Conservation (phyloP, 1,140 invertebrate genomes). For the Ceratina australensis region DNA sequence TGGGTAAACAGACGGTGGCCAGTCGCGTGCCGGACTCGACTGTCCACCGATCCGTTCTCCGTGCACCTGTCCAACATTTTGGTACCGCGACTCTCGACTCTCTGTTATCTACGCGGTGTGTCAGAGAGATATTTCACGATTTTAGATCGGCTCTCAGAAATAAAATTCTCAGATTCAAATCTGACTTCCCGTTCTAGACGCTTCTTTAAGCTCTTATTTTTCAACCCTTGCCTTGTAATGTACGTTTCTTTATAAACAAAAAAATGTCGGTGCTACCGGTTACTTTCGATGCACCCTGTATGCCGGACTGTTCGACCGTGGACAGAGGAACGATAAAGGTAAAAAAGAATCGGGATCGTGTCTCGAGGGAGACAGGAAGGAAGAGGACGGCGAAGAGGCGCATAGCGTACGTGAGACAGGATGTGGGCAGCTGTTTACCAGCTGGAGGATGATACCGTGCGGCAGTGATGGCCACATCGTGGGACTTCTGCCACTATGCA, state of each 20-base stretch:
- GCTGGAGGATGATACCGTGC: constrained; percentile 66
- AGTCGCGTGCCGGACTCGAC: constrained; percentile 53
- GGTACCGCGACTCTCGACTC: constrained; percentile 30
- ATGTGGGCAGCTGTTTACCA: constrained; percentile 73
- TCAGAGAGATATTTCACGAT: too few relatives aligned
- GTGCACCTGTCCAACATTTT: constrained; percentile 68
- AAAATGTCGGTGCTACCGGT: too few relatives aligned
- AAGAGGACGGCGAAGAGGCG: constrained; percentile 50
- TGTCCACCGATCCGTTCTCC: constrained; percentile 3
- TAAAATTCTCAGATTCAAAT: constrained; percentile 8
- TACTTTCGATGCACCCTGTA: background rate
- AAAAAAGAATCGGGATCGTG: constrained; percentile 15
- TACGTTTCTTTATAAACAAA: too few relatives aligned
- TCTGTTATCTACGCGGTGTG: too few relatives aligned
- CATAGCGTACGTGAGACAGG: constrained; percentile 64
- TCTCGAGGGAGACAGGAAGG: constrained; percentile 40
- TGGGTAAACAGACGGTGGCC: constrained; percentile 32
- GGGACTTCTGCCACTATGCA: too few relatives aligned
- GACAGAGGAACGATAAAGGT: background rate
- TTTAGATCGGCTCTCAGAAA: background rate
- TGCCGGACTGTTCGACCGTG: too few relatives aligned
- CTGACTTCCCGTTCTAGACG: background rate
- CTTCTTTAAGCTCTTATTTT: background rate
- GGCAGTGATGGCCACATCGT: background rate
- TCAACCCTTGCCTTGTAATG: too few relatives aligned